Conservation (phyloP, 1,140 invertebrate genomes). For the Cydia pomonella region DNA sequence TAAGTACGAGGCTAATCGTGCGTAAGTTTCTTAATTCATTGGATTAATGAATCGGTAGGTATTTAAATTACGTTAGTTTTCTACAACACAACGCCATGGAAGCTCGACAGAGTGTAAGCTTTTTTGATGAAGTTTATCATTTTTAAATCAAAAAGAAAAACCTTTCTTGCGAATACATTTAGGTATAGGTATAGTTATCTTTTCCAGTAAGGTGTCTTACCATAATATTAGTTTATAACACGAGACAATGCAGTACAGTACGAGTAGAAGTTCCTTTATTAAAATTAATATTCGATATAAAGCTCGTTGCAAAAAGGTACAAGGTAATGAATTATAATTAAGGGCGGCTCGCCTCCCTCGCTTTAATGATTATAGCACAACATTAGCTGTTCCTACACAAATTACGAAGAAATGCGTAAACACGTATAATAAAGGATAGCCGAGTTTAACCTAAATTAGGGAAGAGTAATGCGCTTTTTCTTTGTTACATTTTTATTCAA, state of each 20-base stretch:
- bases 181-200: no score
- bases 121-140: no score
- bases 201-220: not conserved
- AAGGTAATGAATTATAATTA: conserved; percentile 67
- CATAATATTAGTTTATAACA: not conserved
- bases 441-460: conserved; percentile 57
- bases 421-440: conserved; percentile 62
- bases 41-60: not conserved
- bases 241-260: not conserved
- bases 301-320: conserved; percentile 44
- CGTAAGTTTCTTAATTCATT: conserved; percentile 37
- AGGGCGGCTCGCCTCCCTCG: conserved; percentile 42
- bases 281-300: conserved; percentile 48
- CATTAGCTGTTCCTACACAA: conserved; percentile 61
- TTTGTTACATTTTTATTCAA: conserved; percentile 38
- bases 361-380: conserved; percentile 60
- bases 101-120: no score
- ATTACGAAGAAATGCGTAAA: conserved; percentile 66
- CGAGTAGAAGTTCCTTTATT: conserved; percentile 34
- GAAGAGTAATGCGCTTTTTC: conserved; percentile 40
- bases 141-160: no score
- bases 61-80: not conserved
- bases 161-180: no score
- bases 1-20: not conserved
- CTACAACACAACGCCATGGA: not conserved